Conservation (phyloP, 2,113 vertebrate genomes). For the Aplodontia rufa region DNA sequence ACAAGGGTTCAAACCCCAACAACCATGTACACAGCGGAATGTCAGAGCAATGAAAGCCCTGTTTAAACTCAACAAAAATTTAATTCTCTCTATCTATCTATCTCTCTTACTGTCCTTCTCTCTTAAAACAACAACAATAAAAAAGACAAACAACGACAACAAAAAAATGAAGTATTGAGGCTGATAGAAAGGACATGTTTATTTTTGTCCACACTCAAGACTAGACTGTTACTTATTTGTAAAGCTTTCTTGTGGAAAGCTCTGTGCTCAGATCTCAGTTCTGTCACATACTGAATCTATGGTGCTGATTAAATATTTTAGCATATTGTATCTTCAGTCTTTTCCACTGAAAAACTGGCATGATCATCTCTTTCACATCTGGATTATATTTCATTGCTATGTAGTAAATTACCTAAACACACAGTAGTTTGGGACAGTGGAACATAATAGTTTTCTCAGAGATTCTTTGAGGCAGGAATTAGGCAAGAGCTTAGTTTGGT, state of each 20-base stretch:
- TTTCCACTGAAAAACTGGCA: neutral
- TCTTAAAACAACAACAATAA: too few species aligned
- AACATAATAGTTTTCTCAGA: neutral
- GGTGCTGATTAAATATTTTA: neutral
- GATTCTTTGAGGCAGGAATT: neutral
- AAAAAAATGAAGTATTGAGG: fast-evolving
- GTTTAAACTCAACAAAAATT: too few species aligned
- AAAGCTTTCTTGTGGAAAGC: neutral
- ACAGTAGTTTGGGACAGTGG: neutral
- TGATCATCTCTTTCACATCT: neutral
- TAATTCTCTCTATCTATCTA: too few species aligned
- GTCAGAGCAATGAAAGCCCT: too few species aligned
- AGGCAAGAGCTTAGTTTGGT: neutral
- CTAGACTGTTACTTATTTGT: neutral
- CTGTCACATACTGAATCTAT: neutral
- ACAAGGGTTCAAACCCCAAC: too few species aligned
- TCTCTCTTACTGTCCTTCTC: too few species aligned
- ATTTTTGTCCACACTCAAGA: neutral
- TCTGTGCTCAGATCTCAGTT: neutral
- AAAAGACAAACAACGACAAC: too few species aligned
- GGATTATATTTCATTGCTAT: neutral
- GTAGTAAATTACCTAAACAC: neutral
- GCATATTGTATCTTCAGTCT: neutral
- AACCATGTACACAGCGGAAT: too few species aligned
- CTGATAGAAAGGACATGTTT: neutral